phyloP scores from a whole-genome alignment of 1,140 invertebrate species.

The Lepidurus apus region DNA sequence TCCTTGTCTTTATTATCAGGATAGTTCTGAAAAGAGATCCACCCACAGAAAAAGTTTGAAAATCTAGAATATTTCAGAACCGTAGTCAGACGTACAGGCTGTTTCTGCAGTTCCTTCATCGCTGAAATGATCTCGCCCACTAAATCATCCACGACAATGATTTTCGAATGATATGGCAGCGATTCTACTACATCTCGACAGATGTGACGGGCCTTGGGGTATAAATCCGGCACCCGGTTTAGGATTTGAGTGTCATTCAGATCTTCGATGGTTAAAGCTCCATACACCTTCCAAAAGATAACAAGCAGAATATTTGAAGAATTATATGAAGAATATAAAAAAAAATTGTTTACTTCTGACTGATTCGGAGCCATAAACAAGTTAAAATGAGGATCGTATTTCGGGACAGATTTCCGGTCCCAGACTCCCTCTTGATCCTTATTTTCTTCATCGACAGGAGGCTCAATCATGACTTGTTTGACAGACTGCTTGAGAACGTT shows the following conservation, averaged over 20 bases:
- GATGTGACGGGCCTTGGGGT: constrained; percentile 55
- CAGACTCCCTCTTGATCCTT: constrained; percentile 50
- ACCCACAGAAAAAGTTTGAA: background rate
- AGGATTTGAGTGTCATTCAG: constrained; percentile 41
- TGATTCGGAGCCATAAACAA: background rate
- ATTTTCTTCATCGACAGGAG: constrained; percentile 42
- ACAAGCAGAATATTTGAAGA: background rate
- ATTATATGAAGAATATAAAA: background rate
- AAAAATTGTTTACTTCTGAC: background rate
- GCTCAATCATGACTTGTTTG: constrained; percentile 43
- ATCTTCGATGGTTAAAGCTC: background rate
- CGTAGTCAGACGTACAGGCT: constrained; percentile 50
- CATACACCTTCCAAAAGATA: background rate
- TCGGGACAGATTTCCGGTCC: constrained; percentile 41
- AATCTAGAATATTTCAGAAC: no score
- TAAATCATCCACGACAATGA: constrained; percentile 58
- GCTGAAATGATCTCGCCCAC: constrained; percentile 58
- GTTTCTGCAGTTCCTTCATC: constrained; percentile 51
- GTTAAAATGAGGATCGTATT: background rate
- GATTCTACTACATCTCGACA: constrained; percentile 39
- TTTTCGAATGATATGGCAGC: constrained; percentile 37
- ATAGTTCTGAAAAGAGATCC: constrained; percentile 50
- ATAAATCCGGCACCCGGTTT: constrained; percentile 39
- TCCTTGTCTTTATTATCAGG: constrained; percentile 63
- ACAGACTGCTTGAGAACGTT: constrained; percentile 53